phyloP scores from a whole-genome alignment of 2,888 invertebrate species.

The Apamea monoglypha region DNA sequence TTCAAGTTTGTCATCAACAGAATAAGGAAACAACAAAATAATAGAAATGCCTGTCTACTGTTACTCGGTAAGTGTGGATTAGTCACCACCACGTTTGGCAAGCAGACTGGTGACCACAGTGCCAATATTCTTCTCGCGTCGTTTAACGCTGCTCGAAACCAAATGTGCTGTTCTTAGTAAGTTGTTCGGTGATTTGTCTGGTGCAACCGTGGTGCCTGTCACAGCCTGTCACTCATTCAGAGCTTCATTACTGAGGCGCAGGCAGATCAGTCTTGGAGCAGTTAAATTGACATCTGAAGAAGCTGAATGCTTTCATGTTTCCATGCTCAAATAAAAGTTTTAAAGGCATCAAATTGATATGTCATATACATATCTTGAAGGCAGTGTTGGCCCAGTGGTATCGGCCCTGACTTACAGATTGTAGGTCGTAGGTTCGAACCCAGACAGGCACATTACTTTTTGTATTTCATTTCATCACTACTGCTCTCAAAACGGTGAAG shows the following conservation, averaged over 20 bases:
- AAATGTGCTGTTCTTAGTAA: slow-evolving; percentile 24
- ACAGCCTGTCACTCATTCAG: not conserved
- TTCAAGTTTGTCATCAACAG: slow-evolving; percentile 17
- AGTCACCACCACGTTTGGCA: slow-evolving; percentile 49
- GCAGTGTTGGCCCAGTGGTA: not conserved
- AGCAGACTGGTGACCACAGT: slow-evolving; percentile 18
- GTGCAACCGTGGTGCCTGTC: not conserved
- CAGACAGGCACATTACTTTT: too few species aligned
- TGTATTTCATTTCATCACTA: not conserved
- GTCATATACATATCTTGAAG: not conserved
- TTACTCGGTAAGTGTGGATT: slow-evolving; percentile 23
- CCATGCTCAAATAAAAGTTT: not conserved
- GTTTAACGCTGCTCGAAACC: slow-evolving; percentile 21
- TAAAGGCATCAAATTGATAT: not conserved
- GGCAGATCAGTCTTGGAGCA: slow-evolving; percentile 7
- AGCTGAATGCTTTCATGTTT: slow-evolving; percentile 4
- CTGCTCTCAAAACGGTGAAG: not conserved
- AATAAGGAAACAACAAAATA: slow-evolving; percentile 31
- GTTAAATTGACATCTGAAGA: not conserved
- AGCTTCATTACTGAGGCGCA: not conserved
- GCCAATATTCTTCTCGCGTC: slow-evolving; percentile 49
- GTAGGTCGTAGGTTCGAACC: not conserved
- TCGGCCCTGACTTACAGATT: not conserved
- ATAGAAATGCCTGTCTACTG: slow-evolving; percentile 33
- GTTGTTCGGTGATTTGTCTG: slow-evolving; percentile 18